Evolutionary conservation across 2,797 vertebrate species (phyloP), one percentile per base, ranked within the genome.

Genomic region (Etheostoma perlongum): DNA sequence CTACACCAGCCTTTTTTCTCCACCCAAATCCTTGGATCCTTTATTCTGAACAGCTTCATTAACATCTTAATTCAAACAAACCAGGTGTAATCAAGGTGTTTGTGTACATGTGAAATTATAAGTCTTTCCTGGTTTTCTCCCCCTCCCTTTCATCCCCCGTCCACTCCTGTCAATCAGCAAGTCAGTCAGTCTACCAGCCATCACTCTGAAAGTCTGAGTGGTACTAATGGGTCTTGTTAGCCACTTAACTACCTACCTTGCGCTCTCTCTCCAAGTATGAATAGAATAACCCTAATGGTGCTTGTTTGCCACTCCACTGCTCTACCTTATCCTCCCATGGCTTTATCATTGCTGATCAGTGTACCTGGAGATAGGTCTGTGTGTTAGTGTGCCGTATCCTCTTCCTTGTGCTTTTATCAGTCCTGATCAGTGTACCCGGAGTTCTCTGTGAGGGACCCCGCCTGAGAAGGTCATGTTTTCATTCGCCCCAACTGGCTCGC

Each of bases 211-310:
- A 62, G 58, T 87, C 81, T 85, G 81, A 84, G 78, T 61, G 40
- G 73, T 65, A 74, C 85, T 90, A 92, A 92, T 91, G 87, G 90
- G 65, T 79, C 89, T 91, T 72, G 87, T 91, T 89, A 90, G 83
- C 84, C 76, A 88, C 86, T 90, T 82, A 85, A 84, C 76, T 79
- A 67, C 73, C 73, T 44, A 7, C 67, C 67, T 36, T 27, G 23
- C 76, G 60, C 60, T 65, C 55, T 71, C 76, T 72, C 68, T 67
- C 69, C 40, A 49, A 14, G 85, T 92, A 93, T 92, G 88, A 92
- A 90, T 79, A 93, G 96, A 95, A 95, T 95, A 95, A 96, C 93
- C 96, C 95, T 97, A 97, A 98, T 97, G 96, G 96, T 84, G 92
- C 96, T 96, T 94, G 95, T 95, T 96, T 94, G 91, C 94, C 95